These are phyloP conservation scores for Echinometra lucunter DNA, from an alignment of 53 echinoderm and acorn worm genomes.

Conservation along the genomic window DNA sequence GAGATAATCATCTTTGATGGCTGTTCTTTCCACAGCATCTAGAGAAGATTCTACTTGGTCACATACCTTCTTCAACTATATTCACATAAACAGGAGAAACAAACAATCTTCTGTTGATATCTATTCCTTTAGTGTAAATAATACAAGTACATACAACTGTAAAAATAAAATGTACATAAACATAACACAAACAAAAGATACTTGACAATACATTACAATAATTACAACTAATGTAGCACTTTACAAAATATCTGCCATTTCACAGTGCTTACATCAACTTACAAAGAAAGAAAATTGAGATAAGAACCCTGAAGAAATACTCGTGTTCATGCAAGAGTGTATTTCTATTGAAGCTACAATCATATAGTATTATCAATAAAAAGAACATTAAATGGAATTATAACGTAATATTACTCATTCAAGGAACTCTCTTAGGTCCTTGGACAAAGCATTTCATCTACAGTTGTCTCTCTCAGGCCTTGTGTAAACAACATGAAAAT, in stretches of 20 bases:
- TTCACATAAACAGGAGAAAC: background rate
- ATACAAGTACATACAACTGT: too few relatives aligned
- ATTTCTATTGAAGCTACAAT: background rate
- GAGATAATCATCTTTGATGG: conserved; percentile 61
- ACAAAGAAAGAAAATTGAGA: too few relatives aligned
- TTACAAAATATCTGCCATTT: too few relatives aligned
- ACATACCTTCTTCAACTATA: conserved; percentile 46
- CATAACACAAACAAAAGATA: too few relatives aligned
- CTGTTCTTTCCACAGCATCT: conserved; percentile 42
- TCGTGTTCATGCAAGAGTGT: too few relatives aligned
- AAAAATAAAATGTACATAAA: too few relatives aligned
- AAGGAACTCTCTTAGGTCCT: background rate
- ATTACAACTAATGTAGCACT: too few relatives aligned
- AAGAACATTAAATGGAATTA: background rate
- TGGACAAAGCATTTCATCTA: background rate
- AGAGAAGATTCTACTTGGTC: conserved; percentile 21
- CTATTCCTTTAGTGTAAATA: background rate
- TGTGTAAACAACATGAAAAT: background rate
- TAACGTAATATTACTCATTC: too few relatives aligned
- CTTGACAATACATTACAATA: too few relatives aligned
- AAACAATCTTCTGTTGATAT: background rate
- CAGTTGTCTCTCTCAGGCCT: background rate
- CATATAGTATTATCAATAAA: background rate
- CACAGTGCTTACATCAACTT: too few relatives aligned
- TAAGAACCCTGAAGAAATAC: too few relatives aligned